phyloP scores from a whole-genome alignment of 2,797 vertebrate species.

The Rhincodon typus region DNA sequence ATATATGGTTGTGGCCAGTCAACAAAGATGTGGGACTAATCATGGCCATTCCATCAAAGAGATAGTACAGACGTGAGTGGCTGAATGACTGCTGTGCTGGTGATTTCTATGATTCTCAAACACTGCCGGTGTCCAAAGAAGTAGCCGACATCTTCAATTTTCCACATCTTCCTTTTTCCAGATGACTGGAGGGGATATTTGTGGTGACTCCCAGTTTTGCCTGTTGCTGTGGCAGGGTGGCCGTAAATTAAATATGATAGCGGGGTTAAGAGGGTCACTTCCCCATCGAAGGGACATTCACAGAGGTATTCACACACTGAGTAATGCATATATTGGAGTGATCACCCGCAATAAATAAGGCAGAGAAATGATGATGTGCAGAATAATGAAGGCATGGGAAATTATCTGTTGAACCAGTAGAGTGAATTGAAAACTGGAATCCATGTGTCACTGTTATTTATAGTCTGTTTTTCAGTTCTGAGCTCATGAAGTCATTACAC shows the following conservation, averaged over 20 bases:
- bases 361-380: neutral
- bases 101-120: neutral
- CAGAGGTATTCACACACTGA: neutral
- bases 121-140: neutral
- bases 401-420: neutral
- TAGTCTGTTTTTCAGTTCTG: neutral
- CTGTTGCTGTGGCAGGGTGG: neutral
- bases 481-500: neutral
- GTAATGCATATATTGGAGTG: neutral
- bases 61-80: neutral
- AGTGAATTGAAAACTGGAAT: neutral
- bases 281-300: neutral
- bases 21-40: neutral
- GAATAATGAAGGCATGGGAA: neutral
- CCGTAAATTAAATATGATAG: neutral
- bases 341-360: neutral
- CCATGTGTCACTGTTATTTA: neutral
- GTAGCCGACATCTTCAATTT: neutral
- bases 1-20: neutral
- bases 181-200: neutral
- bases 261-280: neutral
- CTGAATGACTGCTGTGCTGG: neutral
- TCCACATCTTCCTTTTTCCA: neutral
- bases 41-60: neutral
- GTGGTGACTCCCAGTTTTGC: neutral